Conservation (phyloP, 2,113 vertebrate genomes). For the Caranx melampygus region DNA sequence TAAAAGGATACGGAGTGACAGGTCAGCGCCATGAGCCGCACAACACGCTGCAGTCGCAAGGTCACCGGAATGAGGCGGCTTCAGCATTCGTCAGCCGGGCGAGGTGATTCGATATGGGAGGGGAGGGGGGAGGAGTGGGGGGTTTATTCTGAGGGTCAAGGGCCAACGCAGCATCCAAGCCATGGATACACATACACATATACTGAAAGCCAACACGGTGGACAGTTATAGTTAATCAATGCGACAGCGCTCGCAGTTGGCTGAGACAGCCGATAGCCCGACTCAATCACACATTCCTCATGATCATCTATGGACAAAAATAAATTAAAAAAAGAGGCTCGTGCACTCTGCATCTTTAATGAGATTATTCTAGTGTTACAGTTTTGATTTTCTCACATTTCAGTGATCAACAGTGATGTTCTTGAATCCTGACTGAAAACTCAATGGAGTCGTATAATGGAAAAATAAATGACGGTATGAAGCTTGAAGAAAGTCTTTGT, state of each 20-base stretch:
- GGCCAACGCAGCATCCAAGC: constrained; percentile 24
- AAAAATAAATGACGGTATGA: no score
- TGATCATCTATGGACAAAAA: not conserved
- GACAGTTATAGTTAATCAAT: constrained; percentile 23
- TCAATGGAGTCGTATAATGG: no score
- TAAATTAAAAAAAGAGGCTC: not conserved
- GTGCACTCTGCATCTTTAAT: not conserved
- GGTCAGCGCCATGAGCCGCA: constrained; percentile 56
- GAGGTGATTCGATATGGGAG: constrained; percentile 18
- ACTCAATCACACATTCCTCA: not conserved
- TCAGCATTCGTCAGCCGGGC: constrained; percentile 37
- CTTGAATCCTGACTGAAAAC: no score
- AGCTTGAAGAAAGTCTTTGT: no score
- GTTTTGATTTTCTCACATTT: no score
- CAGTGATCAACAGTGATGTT: no score
- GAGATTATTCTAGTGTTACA: not conserved
- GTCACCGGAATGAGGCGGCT: constrained; percentile 43
- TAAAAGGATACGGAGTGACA: constrained; percentile 70
- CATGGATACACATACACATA: not conserved
- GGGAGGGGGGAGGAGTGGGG: not conserved
- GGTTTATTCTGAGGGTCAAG: constrained; percentile 44
- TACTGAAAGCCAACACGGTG: constrained; percentile 15
- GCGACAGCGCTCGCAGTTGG: not conserved
- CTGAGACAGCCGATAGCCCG: not conserved
- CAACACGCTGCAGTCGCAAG: constrained; percentile 53